Percentiles rank a stretch among this genome's conserved stretches.
Conservation (phyloP, 2,888 invertebrate genomes). For the Scaptomyza caliginosa region DNA sequence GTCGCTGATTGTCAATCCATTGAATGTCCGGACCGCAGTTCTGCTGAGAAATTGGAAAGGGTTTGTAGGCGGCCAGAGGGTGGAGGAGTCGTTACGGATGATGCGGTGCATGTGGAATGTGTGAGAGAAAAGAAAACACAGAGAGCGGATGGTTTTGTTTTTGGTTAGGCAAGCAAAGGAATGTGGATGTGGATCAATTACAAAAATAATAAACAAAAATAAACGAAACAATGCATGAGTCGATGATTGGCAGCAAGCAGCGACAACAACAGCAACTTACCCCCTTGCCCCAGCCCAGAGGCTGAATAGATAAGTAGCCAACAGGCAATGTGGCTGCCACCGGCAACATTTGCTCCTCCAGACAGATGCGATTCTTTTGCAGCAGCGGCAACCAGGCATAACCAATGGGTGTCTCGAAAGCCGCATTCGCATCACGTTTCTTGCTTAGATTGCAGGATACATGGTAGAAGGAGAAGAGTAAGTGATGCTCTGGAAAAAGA, state of each 20-base stretch:
- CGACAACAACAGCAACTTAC: conserved; percentile 85
- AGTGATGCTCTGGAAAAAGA: conserved; percentile 93
- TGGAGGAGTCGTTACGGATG: conserved; percentile 10
- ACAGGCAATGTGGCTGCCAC: conserved; percentile 95
- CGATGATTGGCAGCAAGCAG: conserved; percentile 34
- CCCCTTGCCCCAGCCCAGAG: conserved; percentile 95
- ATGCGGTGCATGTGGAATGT: conserved; percentile 30
- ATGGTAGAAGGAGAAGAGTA: conserved; percentile 97
- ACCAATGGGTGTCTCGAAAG: conserved; percentile 92
- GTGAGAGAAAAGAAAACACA: conserved; percentile 36
- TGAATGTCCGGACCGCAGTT: conserved; percentile 95
- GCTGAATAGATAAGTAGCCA: conserved; percentile 95
- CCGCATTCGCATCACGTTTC: conserved; percentile 89
- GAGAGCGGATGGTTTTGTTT: conserved; percentile 39
- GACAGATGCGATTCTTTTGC: conserved; percentile 92
- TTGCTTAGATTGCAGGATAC: conserved; percentile 95
- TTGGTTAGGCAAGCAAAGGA: conserved; percentile 65
- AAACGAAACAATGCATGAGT: conserved; percentile 57
- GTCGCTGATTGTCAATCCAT: conserved; percentile 96
- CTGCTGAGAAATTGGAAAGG: conserved; percentile 85
- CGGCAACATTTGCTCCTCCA: conserved; percentile 92
- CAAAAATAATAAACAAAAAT: conserved; percentile 1
- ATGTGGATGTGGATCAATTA: conserved; percentile 27
- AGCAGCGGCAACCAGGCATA: conserved; percentile 97
- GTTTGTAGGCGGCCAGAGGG: conserved; percentile 78